Percentiles rank a stretch among this genome's conserved stretches.
These are phyloP conservation scores for Euwallacea fornicatus DNA, from an alignment of 1,140 invertebrate genomes.

Conservation along the genomic window DNA sequence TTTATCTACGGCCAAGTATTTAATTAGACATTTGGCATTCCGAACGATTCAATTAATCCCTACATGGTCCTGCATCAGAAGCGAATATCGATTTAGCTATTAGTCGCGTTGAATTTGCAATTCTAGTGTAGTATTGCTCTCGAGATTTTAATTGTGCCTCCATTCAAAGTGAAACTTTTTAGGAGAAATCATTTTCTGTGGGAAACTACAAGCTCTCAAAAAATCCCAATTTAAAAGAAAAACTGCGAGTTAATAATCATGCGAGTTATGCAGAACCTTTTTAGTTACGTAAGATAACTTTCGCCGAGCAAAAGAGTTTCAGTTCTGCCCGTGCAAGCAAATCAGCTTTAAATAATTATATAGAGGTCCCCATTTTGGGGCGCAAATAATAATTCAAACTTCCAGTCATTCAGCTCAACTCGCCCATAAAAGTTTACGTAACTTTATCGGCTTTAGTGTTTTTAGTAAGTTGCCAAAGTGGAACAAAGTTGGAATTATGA, in stretches of 20 bases:
- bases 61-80: slow-evolving; percentile 10
- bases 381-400: slow-evolving; percentile 6
- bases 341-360: too few relatives aligned
- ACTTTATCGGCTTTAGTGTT: slow-evolving; percentile 4
- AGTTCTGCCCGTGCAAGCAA: too few relatives aligned
- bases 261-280: too few relatives aligned
- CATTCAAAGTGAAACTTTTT: slow-evolving; percentile 7
- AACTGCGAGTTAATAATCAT: too few relatives aligned
- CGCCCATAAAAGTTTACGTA: slow-evolving; percentile 15
- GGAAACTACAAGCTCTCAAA: neutral
- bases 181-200: neutral
- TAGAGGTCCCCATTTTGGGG: neutral
- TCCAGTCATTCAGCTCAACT: neutral
- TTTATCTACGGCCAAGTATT: too few relatives aligned
- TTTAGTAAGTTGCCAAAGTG: slow-evolving; percentile 3
- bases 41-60: slow-evolving; percentile 4
- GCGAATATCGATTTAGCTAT: slow-evolving; percentile 13
- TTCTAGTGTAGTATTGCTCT: slow-evolving; percentile 16
- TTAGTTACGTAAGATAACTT: too few relatives aligned
- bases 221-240: too few relatives aligned
- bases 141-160: slow-evolving; percentile 11
- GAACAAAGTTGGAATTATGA: slow-evolving; percentile 12
- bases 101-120: slow-evolving; percentile 11
- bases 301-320: too few relatives aligned
- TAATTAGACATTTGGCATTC: neutral